Conservation (phyloP, 1,140 invertebrate genomes). For the Pemphigus obesinymphae region DNA sequence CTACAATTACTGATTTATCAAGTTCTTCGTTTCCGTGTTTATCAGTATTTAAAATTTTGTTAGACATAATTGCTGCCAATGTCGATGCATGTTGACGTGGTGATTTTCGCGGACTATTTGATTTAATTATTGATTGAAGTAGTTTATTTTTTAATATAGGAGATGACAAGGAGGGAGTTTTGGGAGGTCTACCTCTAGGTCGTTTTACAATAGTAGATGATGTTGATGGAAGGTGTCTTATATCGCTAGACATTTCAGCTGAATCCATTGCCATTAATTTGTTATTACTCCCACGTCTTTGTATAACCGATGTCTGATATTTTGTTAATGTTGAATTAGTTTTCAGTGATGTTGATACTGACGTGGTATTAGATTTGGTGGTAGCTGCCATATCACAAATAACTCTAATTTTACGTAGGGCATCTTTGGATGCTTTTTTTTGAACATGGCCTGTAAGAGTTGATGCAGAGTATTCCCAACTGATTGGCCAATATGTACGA, state of each 20-base stretch:
- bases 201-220: not conserved
- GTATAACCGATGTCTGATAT: not conserved
- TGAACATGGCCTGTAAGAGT: not conserved
- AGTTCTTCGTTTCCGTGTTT: not conserved
- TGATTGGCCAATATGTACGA: conserved; percentile 10
- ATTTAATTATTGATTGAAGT: not conserved
- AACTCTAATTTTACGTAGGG: conserved; percentile 11
- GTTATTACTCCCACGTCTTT: not conserved
- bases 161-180: too few relatives aligned
- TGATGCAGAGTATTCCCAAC: conserved; percentile 22
- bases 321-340: not conserved
- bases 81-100: conserved; percentile 51
- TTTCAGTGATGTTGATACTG: not conserved
- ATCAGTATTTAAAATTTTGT: not conserved
- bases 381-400: not conserved
- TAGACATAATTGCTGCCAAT: conserved; percentile 44
- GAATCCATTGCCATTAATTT: too few relatives aligned
- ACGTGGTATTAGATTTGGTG: not conserved
- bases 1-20: not conserved
- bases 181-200: conserved; percentile 1
- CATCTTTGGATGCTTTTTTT: conserved; percentile 4
- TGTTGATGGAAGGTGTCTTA: not conserved
- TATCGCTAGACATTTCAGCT: not conserved
- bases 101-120: conserved; percentile 38
- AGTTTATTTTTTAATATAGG: conserved; percentile 3